Percentiles rank a stretch among this genome's conserved stretches.
Conservation (phyloP, 1,140 invertebrate species). For the Varroa destructor region DNA sequence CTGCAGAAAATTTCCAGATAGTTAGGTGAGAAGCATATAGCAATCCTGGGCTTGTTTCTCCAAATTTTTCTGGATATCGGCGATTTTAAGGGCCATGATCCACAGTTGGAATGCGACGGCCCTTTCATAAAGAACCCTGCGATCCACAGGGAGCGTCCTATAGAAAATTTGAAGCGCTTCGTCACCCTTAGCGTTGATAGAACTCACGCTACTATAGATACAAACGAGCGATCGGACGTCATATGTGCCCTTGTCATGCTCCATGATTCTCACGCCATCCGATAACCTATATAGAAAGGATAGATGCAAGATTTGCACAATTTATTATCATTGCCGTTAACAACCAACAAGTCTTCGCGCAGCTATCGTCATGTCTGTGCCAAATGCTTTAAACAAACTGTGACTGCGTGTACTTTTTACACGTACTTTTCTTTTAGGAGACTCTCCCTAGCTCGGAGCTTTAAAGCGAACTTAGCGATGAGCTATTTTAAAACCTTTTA, state of each 20-base stretch:
- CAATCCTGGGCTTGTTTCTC: slow-evolving; percentile 12
- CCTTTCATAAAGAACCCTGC: neutral
- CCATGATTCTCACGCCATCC: neutral
- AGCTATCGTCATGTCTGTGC: too few relatives aligned
- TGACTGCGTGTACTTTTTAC: too few relatives aligned
- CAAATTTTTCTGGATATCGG: neutral
- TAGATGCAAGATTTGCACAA: too few relatives aligned
- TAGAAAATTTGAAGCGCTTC: neutral
- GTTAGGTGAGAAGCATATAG: neutral
- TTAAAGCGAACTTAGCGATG: too few relatives aligned
- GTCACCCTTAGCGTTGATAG: neutral
- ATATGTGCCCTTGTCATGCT: neutral
- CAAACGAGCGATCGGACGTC: slow-evolving; percentile 9
- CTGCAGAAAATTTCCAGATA: too few relatives aligned
- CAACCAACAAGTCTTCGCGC: too few relatives aligned
- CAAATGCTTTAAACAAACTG: too few relatives aligned
- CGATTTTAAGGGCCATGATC: neutral
- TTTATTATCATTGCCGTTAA: too few relatives aligned
- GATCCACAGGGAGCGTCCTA: neutral
- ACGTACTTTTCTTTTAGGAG: too few relatives aligned
- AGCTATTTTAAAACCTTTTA: too few relatives aligned
- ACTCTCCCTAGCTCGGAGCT: too few relatives aligned
- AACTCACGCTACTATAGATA: slow-evolving; percentile 2
- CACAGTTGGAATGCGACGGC: neutral
- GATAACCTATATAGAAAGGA: neutral